phyloP scores from a whole-genome alignment of 1,140 invertebrate genomes.

The Epicauta chinensis region DNA sequence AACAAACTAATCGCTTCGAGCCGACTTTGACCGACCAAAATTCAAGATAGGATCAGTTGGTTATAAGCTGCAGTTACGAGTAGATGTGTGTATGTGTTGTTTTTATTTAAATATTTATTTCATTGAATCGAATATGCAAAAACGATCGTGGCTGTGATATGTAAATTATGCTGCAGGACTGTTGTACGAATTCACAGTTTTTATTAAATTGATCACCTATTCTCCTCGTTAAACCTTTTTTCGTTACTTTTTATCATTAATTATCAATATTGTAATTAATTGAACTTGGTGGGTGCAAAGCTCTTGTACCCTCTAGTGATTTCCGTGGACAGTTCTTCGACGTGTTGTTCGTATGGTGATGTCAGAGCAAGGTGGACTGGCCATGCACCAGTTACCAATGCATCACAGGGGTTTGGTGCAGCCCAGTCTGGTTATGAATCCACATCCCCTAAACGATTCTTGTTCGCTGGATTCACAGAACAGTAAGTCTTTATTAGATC shows the following conservation, averaged over 20 bases:
- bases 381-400: slow-evolving; percentile 52
- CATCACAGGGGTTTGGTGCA: slow-evolving; percentile 51
- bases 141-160: no score
- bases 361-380: slow-evolving; percentile 53
- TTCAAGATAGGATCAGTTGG: slow-evolving; percentile 15
- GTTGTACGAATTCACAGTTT: no score
- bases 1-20: slow-evolving; percentile 15
- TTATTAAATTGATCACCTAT: no score
- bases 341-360: slow-evolving; percentile 47
- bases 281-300: no score
- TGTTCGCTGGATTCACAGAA: slow-evolving; percentile 40
- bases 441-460: slow-evolving; percentile 44
- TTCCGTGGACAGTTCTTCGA: slow-evolving; percentile 29
- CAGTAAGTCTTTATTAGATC: no score
- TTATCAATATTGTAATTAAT: no score
- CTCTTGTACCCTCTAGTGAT: slow-evolving; percentile 21
- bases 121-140: no score
- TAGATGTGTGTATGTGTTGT: slow-evolving; percentile 1
- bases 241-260: no score
- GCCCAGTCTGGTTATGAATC: slow-evolving; percentile 52
- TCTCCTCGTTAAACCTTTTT: no score
- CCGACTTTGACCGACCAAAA: slow-evolving; percentile 19
- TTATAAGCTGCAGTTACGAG: slow-evolving; percentile 3
- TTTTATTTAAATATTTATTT: no score
- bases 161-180: no score